Conservation (phyloP, 2,113 vertebrate species). For the Ciconia maguari region DNA sequence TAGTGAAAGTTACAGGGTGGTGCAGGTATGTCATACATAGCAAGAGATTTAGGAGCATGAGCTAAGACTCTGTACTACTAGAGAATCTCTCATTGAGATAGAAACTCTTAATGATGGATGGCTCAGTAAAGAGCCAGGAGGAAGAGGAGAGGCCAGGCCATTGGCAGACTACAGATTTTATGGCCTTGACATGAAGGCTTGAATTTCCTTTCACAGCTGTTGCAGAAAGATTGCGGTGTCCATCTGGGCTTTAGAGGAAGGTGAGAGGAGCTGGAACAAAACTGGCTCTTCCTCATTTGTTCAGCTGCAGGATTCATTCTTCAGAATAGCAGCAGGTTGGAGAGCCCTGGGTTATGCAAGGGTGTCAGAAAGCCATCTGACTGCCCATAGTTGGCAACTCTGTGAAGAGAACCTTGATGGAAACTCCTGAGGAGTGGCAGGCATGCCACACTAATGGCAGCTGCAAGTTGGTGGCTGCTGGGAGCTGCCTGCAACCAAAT, state of each 20-base stretch:
- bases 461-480: neutral
- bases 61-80: neutral
- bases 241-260: neutral
- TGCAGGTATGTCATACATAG: neutral
- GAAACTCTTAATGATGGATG: neutral
- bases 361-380: neutral
- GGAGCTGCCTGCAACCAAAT: neutral
- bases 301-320: neutral
- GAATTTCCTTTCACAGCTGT: neutral
- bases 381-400: neutral
- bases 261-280: neutral
- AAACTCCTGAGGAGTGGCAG: neutral
- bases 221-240: neutral
- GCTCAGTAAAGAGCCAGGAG: neutral
- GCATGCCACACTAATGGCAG: neutral
- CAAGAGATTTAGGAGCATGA: neutral
- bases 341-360: neutral
- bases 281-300: neutral
- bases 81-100: neutral
- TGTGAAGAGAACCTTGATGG: neutral
- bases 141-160: neutral
- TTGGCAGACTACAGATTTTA: neutral
- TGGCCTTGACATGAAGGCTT: neutral
- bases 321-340: neutral
- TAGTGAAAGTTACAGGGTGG: neutral